Evolutionary conservation across 2,113 vertebrate genomes (phyloP), one percentile per base, ranked within the genome.

Genomic region (Ctenomys sociabilis): DNA sequence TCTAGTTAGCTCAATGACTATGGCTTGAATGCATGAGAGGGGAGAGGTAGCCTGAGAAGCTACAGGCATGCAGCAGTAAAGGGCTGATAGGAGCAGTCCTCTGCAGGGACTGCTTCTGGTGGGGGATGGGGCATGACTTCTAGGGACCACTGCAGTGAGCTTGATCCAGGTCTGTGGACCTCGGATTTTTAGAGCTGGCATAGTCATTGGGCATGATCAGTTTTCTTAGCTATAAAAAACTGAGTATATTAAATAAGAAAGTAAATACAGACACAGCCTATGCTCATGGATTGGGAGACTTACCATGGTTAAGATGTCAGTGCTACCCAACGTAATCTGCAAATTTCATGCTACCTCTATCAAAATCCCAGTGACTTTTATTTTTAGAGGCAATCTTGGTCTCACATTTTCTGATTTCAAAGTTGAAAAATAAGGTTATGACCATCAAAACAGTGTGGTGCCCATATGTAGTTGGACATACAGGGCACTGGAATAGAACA

Each of bases 341-440:
- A 72, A 49, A 86, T 83, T 78, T 54, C 52, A 0, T 96, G 45
- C 4, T 59, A 75, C 54, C 37, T 1, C 32, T 83, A 54, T 82
- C 57, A 88, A 93, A 95, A 85, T 95, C n/a, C 40, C 14, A 81
- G 54, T 85, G 87, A 93, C 54, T 14, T 17, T 5, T 3, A 88
- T 52, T 75, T 52, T 68, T 82, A 32, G 45, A 93, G 91, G n/a
- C n/a, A 89, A 43, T 86, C 73, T 86, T 78, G 54, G 78, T 88
- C 49, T 93, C 73, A 72, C 3, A 43, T 11, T 59, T 96, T 35
- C n/a, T 91, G 30, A 90, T 92, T 93, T 92, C 28, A 89, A 95
- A 96, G 64, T 22, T 40, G 82, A 83, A 28, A 28, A 66, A 52
- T 35, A 80, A 85, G 82, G 11, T 85, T 86, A 32, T 45, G 14